A percentile compares a stretch with the other conserved stretches of the same genome.
Conservation (phyloP, 1,140 invertebrate species). For the Pseudoatta argentina region DNA sequence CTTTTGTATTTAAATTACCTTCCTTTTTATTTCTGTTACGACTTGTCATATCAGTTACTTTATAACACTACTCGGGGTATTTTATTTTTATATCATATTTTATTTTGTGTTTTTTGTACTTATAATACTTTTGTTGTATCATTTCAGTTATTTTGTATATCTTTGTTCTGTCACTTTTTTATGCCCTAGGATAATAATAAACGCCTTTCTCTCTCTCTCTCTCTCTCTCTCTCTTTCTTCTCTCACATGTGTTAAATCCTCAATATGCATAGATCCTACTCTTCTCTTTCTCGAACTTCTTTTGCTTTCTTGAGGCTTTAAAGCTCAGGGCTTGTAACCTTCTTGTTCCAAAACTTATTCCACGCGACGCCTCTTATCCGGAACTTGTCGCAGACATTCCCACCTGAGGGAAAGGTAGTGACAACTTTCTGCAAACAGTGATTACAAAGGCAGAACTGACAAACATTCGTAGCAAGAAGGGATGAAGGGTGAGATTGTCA, state of each 20-base stretch:
- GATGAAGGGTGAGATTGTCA: conserved; percentile 16
- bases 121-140: no score
- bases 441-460: conserved; percentile 59
- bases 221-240: not conserved
- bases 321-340: conserved; percentile 69
- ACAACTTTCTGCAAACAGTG: conserved; percentile 58
- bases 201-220: not conserved
- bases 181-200: no score
- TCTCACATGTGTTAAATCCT: not conserved
- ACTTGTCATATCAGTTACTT: no score
- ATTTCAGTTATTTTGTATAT: no score
- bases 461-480: conserved; percentile 16
- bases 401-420: conserved; percentile 26
- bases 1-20: no score
- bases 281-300: not conserved
- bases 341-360: conserved; percentile 67
- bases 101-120: no score
- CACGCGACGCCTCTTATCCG: conserved; percentile 56
- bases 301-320: conserved; percentile 18
- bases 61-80: no score
- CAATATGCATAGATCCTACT: not conserved
- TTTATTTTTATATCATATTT: no score
- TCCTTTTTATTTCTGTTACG: no score
- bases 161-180: no score
- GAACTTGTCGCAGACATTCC: conserved; percentile 69